A percentile compares a stretch with the other conserved stretches of the same genome.
Conservation (phyloP, 2,113 vertebrate species). For the Tychaedon coryphoeus region DNA sequence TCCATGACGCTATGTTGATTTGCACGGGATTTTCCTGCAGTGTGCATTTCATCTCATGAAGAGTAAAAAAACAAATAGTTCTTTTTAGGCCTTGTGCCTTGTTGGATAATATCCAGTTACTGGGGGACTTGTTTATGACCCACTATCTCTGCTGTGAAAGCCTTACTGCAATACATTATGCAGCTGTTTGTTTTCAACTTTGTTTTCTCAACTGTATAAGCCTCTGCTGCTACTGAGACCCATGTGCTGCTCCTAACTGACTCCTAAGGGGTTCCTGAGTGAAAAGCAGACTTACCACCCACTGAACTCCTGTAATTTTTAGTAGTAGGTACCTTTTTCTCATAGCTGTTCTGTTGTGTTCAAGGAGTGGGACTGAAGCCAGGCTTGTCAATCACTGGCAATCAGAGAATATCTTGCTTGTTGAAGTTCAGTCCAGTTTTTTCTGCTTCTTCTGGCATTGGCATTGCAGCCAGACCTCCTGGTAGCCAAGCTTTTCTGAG, state of each 20-base stretch:
- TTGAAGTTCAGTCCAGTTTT: constrained; percentile 28
- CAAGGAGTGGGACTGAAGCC: not conserved
- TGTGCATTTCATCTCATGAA: constrained; percentile 53
- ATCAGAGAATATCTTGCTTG: not conserved
- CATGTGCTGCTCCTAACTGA: not conserved
- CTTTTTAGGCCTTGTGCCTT: constrained; percentile 53
- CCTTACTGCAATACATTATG: constrained; percentile 43
- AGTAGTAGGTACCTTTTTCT: not conserved
- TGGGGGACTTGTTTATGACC: constrained; percentile 67
- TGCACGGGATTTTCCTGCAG: constrained; percentile 57
- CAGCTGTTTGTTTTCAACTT: constrained; percentile 64
- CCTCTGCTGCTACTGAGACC: constrained; percentile 34
- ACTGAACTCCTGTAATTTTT: not conserved
- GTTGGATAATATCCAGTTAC: constrained; percentile 46
- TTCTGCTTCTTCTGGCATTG: constrained; percentile 14
- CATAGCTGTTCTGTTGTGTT: not conserved
- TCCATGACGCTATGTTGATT: constrained; percentile 58
- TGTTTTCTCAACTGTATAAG: constrained; percentile 59
- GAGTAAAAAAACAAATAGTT: constrained; percentile 49
- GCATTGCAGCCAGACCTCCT: constrained; percentile 23
- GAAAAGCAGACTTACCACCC: not conserved
- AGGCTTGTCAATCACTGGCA: not conserved
- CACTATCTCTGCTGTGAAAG: constrained; percentile 47
- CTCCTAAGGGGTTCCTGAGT: not conserved
- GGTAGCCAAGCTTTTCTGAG: constrained; percentile 1